phyloP scores from a whole-genome alignment of 2,888 invertebrate genomes.

The Adela reaumurella region DNA sequence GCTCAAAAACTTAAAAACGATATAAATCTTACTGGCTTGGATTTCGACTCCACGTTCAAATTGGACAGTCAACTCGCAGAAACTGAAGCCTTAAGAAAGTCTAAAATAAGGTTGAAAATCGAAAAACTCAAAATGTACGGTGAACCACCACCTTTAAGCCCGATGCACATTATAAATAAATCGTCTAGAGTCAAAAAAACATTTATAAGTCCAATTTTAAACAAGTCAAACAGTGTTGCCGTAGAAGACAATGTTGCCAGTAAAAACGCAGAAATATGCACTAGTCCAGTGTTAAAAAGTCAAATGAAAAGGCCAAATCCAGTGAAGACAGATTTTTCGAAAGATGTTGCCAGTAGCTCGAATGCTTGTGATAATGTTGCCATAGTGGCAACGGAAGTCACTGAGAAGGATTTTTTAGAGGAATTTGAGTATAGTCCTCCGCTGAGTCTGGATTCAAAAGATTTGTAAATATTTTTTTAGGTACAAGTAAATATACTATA shows the following conservation, averaged over 20 bases:
- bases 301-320: slow-evolving; percentile 26
- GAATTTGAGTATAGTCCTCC: slow-evolving; percentile 44
- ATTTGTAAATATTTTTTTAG: neutral
- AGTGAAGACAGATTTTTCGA: slow-evolving; percentile 25
- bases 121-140: slow-evolving; percentile 51
- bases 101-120: slow-evolving; percentile 34
- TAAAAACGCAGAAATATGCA: slow-evolving; percentile 9
- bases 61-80: slow-evolving; percentile 27
- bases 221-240: neutral
- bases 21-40: slow-evolving; percentile 35
- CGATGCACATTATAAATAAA: slow-evolving; percentile 36
- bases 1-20: slow-evolving; percentile 17
- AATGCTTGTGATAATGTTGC: too few species aligned
- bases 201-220: slow-evolving; percentile 34
- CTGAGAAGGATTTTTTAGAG: slow-evolving; percentile 32
- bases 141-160: slow-evolving; percentile 53
- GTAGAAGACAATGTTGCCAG: slow-evolving; percentile 19
- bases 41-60: slow-evolving; percentile 44
- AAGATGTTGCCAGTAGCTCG: slow-evolving; percentile 12
- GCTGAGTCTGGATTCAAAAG: slow-evolving; percentile 32
- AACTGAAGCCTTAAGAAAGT: slow-evolving; percentile 24
- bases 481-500: too few species aligned
- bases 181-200: slow-evolving; percentile 30
- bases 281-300: slow-evolving; percentile 28
- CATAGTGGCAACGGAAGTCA: slow-evolving; percentile 18